phyloP scores from a whole-genome alignment of 2,113 vertebrate genomes.

The Scomber colias region DNA sequence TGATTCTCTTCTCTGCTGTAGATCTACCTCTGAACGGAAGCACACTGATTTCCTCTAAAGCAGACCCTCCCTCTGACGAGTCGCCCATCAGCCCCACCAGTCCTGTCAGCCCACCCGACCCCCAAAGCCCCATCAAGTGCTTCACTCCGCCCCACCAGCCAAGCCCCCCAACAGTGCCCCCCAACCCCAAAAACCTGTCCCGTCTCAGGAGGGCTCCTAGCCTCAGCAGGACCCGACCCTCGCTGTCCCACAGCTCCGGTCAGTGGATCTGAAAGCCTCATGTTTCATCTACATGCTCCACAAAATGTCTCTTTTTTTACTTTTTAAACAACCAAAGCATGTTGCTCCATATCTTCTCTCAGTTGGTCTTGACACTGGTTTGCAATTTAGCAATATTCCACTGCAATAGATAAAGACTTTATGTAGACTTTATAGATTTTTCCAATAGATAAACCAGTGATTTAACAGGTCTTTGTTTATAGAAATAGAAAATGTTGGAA shows the following conservation, averaged over 20 bases:
- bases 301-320: neutral
- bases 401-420: neutral
- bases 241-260: constrained; percentile 82
- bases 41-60: constrained; percentile 54
- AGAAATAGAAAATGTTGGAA: constrained; percentile 25
- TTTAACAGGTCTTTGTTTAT: constrained; percentile 36
- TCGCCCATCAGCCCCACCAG: constrained; percentile 61
- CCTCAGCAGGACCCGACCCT: constrained; percentile 80
- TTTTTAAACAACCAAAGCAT: constrained; percentile 6
- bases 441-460: constrained; percentile 41
- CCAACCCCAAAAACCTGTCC: constrained; percentile 69
- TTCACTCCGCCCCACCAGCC: constrained; percentile 82
- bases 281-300: neutral
- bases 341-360: neutral
- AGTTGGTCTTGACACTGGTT: neutral
- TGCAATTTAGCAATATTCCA: neutral
- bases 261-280: constrained; percentile 22
- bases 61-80: constrained; percentile 71
- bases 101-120: constrained; percentile 53
- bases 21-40: constrained; percentile 79
- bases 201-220: constrained; percentile 83
- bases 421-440: neutral
- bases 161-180: constrained; percentile 78
- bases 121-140: constrained; percentile 71
- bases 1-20: constrained; percentile 51